A percentile compares a stretch with the other conserved stretches of the same genome.
Conservation (phyloP, 2,797 vertebrate genomes). For the Dicrostonyx torquatus region DNA sequence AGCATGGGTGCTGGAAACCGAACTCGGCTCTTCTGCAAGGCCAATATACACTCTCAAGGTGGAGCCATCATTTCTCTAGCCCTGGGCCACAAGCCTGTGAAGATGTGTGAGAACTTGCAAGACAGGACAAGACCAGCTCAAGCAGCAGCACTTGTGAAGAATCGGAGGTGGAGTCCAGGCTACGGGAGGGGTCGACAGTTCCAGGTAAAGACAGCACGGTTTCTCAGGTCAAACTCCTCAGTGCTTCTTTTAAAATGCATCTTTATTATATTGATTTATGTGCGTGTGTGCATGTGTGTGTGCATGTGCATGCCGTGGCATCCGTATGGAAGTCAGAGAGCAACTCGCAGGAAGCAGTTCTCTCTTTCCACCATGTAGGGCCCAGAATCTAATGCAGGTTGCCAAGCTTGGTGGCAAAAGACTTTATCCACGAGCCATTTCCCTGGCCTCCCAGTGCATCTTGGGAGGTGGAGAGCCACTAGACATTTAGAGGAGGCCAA, state of each 20-base stretch:
- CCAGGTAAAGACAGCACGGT: fast-evolving
- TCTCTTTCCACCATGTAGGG: background rate
- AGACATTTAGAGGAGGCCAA: background rate
- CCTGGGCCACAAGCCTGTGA: background rate
- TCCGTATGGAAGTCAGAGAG: background rate
- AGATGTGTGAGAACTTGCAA: background rate
- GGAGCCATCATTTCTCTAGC: background rate
- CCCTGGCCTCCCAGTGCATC: too few species aligned
- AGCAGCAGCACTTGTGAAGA: background rate
- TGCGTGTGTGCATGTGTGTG: background rate
- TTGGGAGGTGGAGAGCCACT: background rate
- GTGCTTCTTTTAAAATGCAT: background rate
- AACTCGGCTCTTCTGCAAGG: background rate
- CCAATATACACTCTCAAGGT: background rate
- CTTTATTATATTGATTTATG: background rate
- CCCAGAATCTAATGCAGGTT: background rate
- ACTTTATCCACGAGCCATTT: background rate
- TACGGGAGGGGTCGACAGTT: background rate
- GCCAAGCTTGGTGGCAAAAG: background rate
- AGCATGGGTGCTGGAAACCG: background rate
- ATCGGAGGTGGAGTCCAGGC: fast-evolving
- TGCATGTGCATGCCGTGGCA: too few species aligned
- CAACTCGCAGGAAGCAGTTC: background rate
- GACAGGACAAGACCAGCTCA: too few species aligned
- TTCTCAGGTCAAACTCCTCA: background rate